Evolutionary conservation across 1,140 invertebrate species (phyloP).

Genomic region (Arion vulgaris): DNA sequence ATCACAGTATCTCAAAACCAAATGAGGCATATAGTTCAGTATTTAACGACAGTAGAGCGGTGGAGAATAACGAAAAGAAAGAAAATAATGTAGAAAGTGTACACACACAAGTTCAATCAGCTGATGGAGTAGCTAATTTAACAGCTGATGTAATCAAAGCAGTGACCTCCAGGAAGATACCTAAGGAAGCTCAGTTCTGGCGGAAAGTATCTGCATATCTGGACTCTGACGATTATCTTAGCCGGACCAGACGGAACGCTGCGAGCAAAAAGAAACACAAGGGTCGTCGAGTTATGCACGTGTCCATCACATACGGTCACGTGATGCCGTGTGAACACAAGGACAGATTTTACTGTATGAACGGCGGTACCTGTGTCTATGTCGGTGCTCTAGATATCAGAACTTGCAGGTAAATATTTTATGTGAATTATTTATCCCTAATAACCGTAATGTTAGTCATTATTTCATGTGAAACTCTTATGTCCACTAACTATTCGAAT

Average conservation of each 20-base stretch:
- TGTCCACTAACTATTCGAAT: too few relatives aligned
- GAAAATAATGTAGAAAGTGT: not conserved
- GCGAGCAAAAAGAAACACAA: not conserved
- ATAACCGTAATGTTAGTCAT: too few relatives aligned
- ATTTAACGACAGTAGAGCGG: too few relatives aligned
- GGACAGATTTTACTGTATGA: constrained; percentile 55
- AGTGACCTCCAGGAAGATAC: not conserved
- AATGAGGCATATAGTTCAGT: too few relatives aligned
- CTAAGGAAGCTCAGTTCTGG: not conserved
- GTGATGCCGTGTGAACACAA: constrained; percentile 45
- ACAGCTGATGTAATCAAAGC: not conserved
- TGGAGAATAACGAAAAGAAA: not conserved
- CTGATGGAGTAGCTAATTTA: not conserved
- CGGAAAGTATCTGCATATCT: not conserved
- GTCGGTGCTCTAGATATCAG: constrained; percentile 55
- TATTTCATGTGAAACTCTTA: too few relatives aligned
- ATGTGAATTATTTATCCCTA: not conserved
- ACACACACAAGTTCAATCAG: not conserved
- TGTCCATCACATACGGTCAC: constrained; percentile 44
- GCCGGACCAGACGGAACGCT: not conserved
- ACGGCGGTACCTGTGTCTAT: constrained; percentile 54
- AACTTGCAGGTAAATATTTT: constrained; percentile 52
- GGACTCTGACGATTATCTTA: not conserved
- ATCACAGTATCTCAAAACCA: too few relatives aligned
- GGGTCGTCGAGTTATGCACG: not conserved